phyloP scores from a whole-genome alignment of 2,113 vertebrate genomes.

The Leucosticte australis region DNA sequence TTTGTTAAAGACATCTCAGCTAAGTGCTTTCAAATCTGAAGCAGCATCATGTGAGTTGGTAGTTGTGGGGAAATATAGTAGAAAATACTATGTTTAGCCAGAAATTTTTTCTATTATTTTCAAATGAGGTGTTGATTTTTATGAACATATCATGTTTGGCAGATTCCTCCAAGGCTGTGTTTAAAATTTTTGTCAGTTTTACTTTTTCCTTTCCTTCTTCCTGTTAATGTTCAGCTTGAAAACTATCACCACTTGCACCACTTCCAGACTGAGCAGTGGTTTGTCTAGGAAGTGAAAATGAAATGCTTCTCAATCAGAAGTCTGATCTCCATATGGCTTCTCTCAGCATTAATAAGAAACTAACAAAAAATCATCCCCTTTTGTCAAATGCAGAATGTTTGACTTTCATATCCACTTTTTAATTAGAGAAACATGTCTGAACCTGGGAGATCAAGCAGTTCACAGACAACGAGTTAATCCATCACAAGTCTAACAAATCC shows the following conservation, averaged over 20 bases:
- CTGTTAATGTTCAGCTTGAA: background rate
- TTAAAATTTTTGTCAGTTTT: background rate
- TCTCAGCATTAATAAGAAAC: background rate
- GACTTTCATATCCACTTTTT: background rate
- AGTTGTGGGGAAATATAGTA: background rate
- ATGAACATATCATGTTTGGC: accelerated
- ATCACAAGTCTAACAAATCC: background rate
- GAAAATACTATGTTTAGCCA: background rate
- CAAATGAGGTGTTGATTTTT: background rate
- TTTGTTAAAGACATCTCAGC: conserved; percentile 73
- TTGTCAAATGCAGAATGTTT: background rate
- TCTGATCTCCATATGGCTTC: conserved; percentile 6
- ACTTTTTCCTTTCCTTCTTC: background rate
- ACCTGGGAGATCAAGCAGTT: background rate
- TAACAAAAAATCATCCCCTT: background rate
- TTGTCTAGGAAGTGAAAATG: background rate
- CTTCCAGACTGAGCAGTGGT: background rate
- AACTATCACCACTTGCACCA: background rate
- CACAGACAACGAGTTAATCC: background rate
- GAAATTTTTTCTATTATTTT: background rate
- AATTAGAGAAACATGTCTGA: background rate
- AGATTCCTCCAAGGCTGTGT: background rate
- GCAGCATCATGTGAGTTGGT: background rate
- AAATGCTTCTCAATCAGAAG: background rate
- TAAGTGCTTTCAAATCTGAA: conserved; percentile 79